Percentiles rank a stretch among this genome's conserved stretches.
Conservation (phyloP, 1,140 invertebrate species). For the Lepidostoma basale region DNA sequence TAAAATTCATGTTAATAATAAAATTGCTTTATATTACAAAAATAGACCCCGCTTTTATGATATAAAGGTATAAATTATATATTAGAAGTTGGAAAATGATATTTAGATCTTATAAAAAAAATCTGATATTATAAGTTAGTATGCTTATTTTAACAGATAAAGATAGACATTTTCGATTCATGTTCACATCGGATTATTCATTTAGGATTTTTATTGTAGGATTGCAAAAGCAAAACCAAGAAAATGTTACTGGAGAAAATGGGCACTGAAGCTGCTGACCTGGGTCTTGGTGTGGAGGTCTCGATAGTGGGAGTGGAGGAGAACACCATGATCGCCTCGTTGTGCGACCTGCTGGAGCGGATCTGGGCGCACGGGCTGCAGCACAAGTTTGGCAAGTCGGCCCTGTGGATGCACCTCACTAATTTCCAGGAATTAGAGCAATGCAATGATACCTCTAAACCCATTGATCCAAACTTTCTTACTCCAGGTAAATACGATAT, state of each 20-base stretch:
- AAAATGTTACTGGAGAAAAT: constrained; percentile 98
- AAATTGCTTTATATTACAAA: too few species aligned
- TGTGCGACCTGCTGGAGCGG: constrained; percentile 96
- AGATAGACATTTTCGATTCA: too few species aligned
- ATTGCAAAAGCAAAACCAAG: constrained; percentile 93
- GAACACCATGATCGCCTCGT: constrained; percentile 94
- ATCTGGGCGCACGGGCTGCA: constrained; percentile 98
- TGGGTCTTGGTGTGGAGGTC: constrained; percentile 72
- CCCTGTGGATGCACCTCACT: constrained; percentile 91
- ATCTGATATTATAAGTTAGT: too few species aligned
- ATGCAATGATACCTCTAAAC: constrained; percentile 72
- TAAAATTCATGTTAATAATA: too few species aligned
- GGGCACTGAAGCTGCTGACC: constrained; percentile 80
- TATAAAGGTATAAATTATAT: too few species aligned
- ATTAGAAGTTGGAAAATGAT: too few species aligned
- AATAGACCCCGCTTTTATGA: too few species aligned
- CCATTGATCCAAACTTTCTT: constrained; percentile 81
- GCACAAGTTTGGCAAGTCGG: constrained; percentile 94
- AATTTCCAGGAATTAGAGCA: constrained; percentile 90
- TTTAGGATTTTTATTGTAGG: constrained; percentile 59
- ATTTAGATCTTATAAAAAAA: too few species aligned
- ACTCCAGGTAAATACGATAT: constrained; percentile 72
- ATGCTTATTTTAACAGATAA: too few species aligned
- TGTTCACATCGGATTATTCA: constrained; percentile 28
- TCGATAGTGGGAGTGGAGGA: constrained; percentile 83